Evolutionary conservation across 2,888 invertebrate species (phyloP).

Genomic region (Nephrotoma appendiculata): DNA sequence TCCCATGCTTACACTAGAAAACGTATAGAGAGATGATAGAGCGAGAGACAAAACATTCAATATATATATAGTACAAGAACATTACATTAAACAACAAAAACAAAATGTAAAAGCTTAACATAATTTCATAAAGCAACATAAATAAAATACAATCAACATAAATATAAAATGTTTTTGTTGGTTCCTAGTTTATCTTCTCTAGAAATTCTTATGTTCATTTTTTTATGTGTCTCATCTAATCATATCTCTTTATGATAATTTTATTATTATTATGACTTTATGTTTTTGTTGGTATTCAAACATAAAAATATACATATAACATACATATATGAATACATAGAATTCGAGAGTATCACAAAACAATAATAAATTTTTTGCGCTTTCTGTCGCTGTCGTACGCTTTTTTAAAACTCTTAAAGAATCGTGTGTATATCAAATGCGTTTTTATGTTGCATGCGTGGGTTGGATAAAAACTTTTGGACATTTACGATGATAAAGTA

Average conservation of each 20-base stretch:
- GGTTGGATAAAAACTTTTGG: too few relatives aligned
- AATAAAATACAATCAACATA: not conserved
- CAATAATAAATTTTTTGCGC: not conserved
- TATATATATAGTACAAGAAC: not conserved
- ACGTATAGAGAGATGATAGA: not conserved
- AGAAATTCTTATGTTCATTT: not conserved
- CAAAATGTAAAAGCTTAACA: not conserved
- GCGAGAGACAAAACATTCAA: not conserved
- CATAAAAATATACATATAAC: not conserved
- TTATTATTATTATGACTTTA: not conserved
- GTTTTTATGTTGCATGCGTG: too few relatives aligned
- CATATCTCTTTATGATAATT: not conserved
- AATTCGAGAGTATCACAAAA: not conserved
- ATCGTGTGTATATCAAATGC: too few relatives aligned
- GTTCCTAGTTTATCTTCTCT: not conserved
- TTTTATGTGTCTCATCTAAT: not conserved
- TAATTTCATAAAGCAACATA: not conserved
- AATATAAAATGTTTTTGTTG: not conserved
- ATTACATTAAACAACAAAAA: not conserved
- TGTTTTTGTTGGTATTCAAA: not conserved
- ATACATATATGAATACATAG: not conserved
- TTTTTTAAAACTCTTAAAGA: not conserved
- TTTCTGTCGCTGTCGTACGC: not conserved
- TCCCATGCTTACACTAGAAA: not conserved
- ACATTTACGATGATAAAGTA: too few relatives aligned